phyloP scores from a whole-genome alignment of 2,888 invertebrate species.

The Latheticus oryzae region DNA sequence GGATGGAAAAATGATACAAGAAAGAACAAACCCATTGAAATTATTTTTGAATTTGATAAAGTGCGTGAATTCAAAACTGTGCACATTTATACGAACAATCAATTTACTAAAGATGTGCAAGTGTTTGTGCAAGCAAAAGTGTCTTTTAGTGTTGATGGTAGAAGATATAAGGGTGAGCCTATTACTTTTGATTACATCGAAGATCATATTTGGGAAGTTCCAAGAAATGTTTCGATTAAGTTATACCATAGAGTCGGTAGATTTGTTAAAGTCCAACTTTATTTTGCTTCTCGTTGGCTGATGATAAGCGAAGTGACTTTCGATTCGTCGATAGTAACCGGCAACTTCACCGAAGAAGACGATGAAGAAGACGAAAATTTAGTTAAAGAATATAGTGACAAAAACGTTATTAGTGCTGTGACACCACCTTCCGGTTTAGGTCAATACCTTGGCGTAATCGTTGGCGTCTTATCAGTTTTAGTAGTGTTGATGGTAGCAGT shows the following conservation, averaged over 20 bases:
- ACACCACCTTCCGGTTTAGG: conserved; percentile 60
- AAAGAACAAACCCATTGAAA: conserved; percentile 72
- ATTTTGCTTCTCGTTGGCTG: conserved; percentile 87
- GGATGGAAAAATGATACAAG: conserved; percentile 89
- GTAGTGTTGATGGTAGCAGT: conserved; percentile 62
- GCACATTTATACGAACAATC: conserved; percentile 86
- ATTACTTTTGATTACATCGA: conserved; percentile 78
- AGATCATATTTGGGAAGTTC: conserved; percentile 82
- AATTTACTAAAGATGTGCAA: conserved; percentile 86
- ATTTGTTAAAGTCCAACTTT: conserved; percentile 82
- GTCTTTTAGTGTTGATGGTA: conserved; percentile 85
- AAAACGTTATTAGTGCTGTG: conserved; percentile 61
- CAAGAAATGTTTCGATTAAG: conserved; percentile 84
- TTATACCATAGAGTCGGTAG: conserved; percentile 84
- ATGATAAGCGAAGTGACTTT: conserved; percentile 91
- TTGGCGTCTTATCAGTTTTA: conserved; percentile 61
- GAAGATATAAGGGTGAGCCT: conserved; percentile 81
- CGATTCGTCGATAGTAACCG: conserved; percentile 70
- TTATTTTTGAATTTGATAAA: conserved; percentile 86
- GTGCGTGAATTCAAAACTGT: conserved; percentile 88
- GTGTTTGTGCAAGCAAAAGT: conserved; percentile 85
- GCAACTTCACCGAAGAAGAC: conserved; percentile 60
- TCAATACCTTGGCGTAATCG: conserved; percentile 63
- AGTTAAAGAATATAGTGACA: conserved; percentile 57
- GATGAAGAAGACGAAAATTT: conserved; percentile 43